A percentile compares a stretch with the other conserved stretches of the same genome.
These are phyloP conservation scores for Hydrolagus affinis DNA, from an alignment of 2,113 vertebrate genomes.

Conservation along the genomic window DNA sequence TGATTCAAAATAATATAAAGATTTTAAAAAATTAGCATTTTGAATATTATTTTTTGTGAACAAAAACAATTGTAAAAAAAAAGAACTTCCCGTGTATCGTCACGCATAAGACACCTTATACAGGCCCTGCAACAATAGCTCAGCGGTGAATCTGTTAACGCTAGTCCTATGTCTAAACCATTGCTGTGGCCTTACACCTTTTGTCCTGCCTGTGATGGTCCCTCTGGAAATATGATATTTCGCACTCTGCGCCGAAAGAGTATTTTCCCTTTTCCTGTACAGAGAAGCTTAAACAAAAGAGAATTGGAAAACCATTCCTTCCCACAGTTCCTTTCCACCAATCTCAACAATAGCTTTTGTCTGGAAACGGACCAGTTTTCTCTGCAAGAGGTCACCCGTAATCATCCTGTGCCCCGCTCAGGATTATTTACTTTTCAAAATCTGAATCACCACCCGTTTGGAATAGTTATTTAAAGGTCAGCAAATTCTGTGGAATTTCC, in stretches of 20 bases:
- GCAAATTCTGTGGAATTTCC: constrained; percentile 15
- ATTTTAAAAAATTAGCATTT: not conserved
- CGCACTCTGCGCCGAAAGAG: constrained; percentile 54
- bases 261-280: constrained; percentile 67
- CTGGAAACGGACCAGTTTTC: constrained; percentile 45
- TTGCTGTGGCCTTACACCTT: constrained; percentile 38
- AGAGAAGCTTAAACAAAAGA: constrained; percentile 59
- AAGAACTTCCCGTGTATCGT: not conserved
- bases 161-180: not conserved
- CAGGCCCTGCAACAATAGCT: not conserved
- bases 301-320: constrained; percentile 50
- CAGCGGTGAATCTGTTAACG: not conserved
- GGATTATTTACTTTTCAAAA: constrained; percentile 16
- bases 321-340: constrained; percentile 52
- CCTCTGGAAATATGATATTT: constrained; percentile 68
- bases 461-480: constrained; percentile 9
- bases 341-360: constrained; percentile 50
- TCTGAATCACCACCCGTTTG: constrained; percentile 9
- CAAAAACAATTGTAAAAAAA: too few species aligned
- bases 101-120: not conserved
- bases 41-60: too few species aligned
- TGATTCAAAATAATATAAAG: not conserved
- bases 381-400: constrained; percentile 48
- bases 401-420: constrained; percentile 17
- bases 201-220: constrained; percentile 60